phyloP scores from a whole-genome alignment of 2,888 invertebrate genomes.

The Leptopilina syphax region DNA sequence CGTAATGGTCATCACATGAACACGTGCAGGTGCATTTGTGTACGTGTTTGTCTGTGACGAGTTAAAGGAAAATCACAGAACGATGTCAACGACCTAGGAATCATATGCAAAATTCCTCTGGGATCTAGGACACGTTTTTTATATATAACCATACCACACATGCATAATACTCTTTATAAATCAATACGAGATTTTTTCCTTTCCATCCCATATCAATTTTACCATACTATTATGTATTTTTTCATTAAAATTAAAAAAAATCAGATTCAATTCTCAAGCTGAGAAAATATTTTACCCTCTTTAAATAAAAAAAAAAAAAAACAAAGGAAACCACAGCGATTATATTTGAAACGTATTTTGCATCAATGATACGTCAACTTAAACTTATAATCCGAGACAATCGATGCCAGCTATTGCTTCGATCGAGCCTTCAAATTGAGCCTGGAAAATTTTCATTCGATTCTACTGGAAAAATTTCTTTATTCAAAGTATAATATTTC shows the following conservation, averaged over 20 bases:
- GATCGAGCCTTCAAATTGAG: conserved; percentile 31
- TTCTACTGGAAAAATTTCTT: conserved; percentile 14
- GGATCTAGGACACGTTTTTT: neutral
- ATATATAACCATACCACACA: neutral
- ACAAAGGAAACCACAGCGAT: neutral
- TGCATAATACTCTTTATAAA: neutral
- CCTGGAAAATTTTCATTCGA: conserved; percentile 22
- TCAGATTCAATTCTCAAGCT: neutral
- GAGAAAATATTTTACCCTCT: no score
- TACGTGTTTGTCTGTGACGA: conserved; percentile 20
- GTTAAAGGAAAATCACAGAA: conserved; percentile 57
- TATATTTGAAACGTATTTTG: conserved; percentile 8
- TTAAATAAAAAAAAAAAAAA: neutral
- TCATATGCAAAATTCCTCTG: conserved; percentile 13
- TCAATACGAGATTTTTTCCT: neutral
- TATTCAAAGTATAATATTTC: conserved; percentile 1
- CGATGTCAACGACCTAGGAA: conserved; percentile 55
- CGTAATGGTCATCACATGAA: conserved; percentile 49
- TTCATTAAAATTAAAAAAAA: neutral
- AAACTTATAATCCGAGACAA: conserved; percentile 60
- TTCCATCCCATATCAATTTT: neutral
- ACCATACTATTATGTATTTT: neutral
- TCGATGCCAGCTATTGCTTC: conserved; percentile 18
- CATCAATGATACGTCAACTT: conserved; percentile 35
- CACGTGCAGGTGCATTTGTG: conserved; percentile 50